These are phyloP conservation scores for Thaumetopoea pityocampa DNA, from an alignment of 1,140 invertebrate species.

Conservation along the genomic window DNA sequence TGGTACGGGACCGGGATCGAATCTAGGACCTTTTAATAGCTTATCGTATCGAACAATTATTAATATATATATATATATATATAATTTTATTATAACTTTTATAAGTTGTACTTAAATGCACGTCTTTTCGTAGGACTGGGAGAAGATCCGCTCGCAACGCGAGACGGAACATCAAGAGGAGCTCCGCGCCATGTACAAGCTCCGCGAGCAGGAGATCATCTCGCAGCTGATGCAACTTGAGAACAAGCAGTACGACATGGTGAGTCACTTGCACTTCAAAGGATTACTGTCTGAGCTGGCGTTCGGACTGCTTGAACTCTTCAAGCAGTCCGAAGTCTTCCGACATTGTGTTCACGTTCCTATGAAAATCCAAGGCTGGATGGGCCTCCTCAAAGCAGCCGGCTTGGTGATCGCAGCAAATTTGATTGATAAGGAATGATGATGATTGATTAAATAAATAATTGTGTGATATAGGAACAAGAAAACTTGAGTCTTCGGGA, in stretches of 20 bases:
- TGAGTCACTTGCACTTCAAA: constrained; percentile 32
- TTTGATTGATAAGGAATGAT: too few relatives aligned
- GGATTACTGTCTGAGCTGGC: not conserved
- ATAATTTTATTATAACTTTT: too few relatives aligned
- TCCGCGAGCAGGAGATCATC: constrained; percentile 74
- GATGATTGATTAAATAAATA: not conserved
- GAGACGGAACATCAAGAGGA: constrained; percentile 67
- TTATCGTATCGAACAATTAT: too few relatives aligned
- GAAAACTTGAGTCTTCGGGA: constrained; percentile 75
- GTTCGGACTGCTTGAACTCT: too few relatives aligned
- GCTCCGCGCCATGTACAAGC: constrained; percentile 68
- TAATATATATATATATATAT: too few relatives aligned
- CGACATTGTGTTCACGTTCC: too few relatives aligned
- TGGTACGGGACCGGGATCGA: too few relatives aligned
- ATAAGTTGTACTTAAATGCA: not conserved
- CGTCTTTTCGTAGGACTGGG: constrained; percentile 52
- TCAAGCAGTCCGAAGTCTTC: too few relatives aligned
- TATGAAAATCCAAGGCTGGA: too few relatives aligned
- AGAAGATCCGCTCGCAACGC: constrained; percentile 48
- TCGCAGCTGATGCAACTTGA: constrained; percentile 78
- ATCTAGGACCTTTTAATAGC: too few relatives aligned
- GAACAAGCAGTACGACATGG: constrained; percentile 76
- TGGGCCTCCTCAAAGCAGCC: too few relatives aligned
- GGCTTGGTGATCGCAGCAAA: too few relatives aligned
- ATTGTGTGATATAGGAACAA: constrained; percentile 56